Conservation (phyloP, 2,797 vertebrate genomes). For the Muscicapa striata region DNA sequence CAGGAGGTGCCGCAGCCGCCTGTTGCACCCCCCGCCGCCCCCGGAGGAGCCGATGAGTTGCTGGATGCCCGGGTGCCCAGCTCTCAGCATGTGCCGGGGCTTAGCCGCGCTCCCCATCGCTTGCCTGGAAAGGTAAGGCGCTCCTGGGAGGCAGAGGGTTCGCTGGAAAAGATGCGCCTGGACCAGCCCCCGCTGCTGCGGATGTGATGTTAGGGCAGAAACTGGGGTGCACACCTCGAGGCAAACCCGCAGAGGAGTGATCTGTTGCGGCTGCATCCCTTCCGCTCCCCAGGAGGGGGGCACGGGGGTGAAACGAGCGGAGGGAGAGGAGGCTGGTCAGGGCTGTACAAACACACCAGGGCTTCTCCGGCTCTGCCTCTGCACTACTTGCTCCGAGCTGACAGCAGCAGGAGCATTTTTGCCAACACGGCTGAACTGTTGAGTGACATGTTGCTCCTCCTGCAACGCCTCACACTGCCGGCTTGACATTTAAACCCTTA, state of each 20-base stretch:
- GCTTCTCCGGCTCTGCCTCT: background rate
- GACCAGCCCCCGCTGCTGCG: background rate
- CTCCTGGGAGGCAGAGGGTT: background rate
- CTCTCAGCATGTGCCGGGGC: conserved; percentile 86
- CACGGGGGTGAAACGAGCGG: background rate
- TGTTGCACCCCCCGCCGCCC: background rate
- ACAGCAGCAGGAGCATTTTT: background rate
- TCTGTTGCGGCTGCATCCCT: background rate
- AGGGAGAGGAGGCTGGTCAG: background rate
- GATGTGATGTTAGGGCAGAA: background rate
- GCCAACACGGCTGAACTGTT: background rate
- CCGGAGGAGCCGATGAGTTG: background rate
- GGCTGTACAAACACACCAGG: background rate
- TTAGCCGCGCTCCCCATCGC: conserved; percentile 81
- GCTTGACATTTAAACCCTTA: conserved; percentile 8
- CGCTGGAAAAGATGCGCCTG: background rate
- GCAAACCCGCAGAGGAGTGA: background rate
- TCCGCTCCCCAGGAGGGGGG: background rate
- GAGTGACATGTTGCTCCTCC: background rate
- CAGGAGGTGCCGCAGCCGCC: background rate
- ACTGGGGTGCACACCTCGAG: rapidly evolving
- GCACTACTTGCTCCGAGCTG: background rate
- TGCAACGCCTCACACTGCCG: background rate
- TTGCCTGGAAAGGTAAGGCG: conserved; percentile 90
- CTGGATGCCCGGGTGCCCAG: conserved; percentile 40